Conservation (phyloP, 2,888 invertebrate species). For the Drosophila testacea region DNA sequence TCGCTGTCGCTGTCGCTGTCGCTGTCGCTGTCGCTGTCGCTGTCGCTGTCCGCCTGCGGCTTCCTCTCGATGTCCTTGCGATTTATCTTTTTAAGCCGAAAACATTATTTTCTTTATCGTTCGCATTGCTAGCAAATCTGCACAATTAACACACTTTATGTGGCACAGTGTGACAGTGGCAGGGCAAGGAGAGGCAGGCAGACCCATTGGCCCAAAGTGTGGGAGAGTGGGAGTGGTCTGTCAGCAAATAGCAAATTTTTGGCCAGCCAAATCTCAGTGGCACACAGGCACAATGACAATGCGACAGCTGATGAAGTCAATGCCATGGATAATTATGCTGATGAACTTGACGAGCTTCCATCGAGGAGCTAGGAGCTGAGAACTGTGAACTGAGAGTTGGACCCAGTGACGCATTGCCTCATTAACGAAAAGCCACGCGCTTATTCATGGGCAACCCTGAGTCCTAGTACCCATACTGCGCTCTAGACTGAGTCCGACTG, state of each 20-base stretch:
- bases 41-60: slow-evolving; percentile 49
- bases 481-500: not conserved
- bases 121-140: slow-evolving; percentile 67
- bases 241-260: slow-evolving; percentile 45
- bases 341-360: slow-evolving; percentile 69
- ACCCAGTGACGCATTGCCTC: slow-evolving; percentile 77
- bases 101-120: slow-evolving; percentile 73
- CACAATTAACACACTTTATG: slow-evolving; percentile 80
- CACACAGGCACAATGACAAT: slow-evolving; percentile 54
- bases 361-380: not conserved
- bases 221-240: slow-evolving; percentile 18
- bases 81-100: slow-evolving; percentile 78
- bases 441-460: slow-evolving; percentile 41
- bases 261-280: slow-evolving; percentile 45
- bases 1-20: slow-evolving; percentile 33
- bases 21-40: slow-evolving; percentile 29
- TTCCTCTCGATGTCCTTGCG: slow-evolving; percentile 55
- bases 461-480: not conserved
- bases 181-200: no score
- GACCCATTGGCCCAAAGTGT: not conserved
- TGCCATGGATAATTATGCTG: slow-evolving; percentile 78
- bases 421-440: slow-evolving; percentile 75
- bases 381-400: slow-evolving; percentile 22
- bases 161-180: slow-evolving; percentile 24
- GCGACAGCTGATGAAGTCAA: slow-evolving; percentile 77